Evolutionary conservation across 2,797 vertebrate genomes (phyloP), one percentile per base, ranked within the genome.

Genomic region (Pogonophryne albipinna): DNA sequence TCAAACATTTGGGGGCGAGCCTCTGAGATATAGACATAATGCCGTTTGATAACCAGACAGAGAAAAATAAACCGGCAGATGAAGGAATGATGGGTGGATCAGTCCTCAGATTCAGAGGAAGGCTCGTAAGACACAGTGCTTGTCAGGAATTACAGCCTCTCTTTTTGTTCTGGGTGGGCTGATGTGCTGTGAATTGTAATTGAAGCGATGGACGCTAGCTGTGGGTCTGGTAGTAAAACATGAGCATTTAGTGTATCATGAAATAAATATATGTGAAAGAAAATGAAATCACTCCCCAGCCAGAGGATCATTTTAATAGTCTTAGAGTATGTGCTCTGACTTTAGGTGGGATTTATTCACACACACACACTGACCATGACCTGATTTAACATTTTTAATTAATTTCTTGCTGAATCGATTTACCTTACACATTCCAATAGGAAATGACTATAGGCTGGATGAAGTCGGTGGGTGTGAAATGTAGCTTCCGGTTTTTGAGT

Each of bases 61-160:
- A 34, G 60, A 31, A 59, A 55, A 80, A 69, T 69, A 71, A 72
- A 71, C 0, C 13, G 59, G 52, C 69, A 61, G 76, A 78, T 80
- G 67, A 81, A 75, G 38, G 74, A 76, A 55, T 84, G 85, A 91
- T 73, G 31, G 78, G 70, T 69, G 58, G 84, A 67, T 77, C 73
- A 80, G 61, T 81, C 70, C 74, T 79, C 38, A 51, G 56, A 81
- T 75, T 86, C 71, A 69, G 62, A 63, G 60, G 51, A 59, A 49
- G 16, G 47, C 41, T 72, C 58, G 45, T 72, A 79, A 79, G 76
- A 76, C 75, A 41, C 4, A 2, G 57, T n/a, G 23, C 77, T 86
- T 68, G 58, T 76, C 68, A 72, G 78, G 76, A 85, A 83, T 84
- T 80, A 85, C 44, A 63, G 79, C 67, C 74, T 81, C 77, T 80